Evolutionary conservation across 2,888 invertebrate species (phyloP), one percentile per base, ranked within the genome.

Genomic region (Drosophila kanekoi): DNA sequence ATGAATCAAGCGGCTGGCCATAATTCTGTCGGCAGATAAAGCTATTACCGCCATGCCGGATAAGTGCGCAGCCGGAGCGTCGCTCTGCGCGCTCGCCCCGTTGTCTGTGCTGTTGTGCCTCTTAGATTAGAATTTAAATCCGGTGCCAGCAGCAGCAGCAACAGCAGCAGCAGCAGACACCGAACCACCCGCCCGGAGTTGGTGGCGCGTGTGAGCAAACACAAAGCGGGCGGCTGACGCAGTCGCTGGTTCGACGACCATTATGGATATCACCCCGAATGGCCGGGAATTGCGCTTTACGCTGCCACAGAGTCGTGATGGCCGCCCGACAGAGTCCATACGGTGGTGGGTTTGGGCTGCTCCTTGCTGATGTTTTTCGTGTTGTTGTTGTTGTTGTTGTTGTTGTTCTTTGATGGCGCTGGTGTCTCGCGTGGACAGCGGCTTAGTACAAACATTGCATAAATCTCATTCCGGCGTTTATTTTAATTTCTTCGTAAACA

Each of bases 21-120:
- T 91, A 90, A 90, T 90, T 91, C 91, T 90, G 86, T 91, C 89
- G 88, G 90, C 91, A 91, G 90, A 91, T 91, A 91, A 90, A 91
- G 91, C 91, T 90, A 91, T 91, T 91, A 91, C 86, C 84, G 87
- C 84, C 86, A 80, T 77, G 68, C 73, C 80, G 79, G 78, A 76
- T 87, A 81, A 89, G 84, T 84, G 87, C 72, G 70, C 85, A 76
- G 64, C 54, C 60, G 43, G 53, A 58, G 53, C 59, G 56, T 6
- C 57, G 58, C 56, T 77, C 79, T 68, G 62, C 79, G 77, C 79
- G 76, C 74, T 77, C 80, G 80, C 77, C 77, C 73, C 72, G 76
- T 69, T 63, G 41, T 44, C 49, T 56, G 54, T 49, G 45, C 66
- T 37, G 63, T 69, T 85, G 70, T 78, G 71, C 76, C 62, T 40